Percentiles rank a stretch among this genome's conserved stretches.
phyloP scores from a whole-genome alignment of 2,888 invertebrate genomes.

The Nomada fucata region DNA sequence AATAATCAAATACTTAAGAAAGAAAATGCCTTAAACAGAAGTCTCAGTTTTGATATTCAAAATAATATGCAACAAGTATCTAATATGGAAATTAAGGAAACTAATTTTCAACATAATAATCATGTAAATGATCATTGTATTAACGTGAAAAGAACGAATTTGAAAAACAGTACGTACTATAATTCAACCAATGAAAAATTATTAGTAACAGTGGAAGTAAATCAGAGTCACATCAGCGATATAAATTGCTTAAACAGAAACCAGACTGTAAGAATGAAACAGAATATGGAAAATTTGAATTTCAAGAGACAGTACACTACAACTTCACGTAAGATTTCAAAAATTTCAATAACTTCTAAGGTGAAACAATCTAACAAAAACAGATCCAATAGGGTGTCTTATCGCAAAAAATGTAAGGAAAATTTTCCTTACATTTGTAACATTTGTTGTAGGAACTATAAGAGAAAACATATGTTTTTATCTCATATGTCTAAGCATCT shows the following conservation, averaged over 20 bases:
- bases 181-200: slow-evolving; percentile 1
- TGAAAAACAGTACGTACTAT: neutral
- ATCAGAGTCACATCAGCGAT: neutral
- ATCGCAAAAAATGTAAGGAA: neutral
- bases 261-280: neutral
- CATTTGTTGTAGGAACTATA: slow-evolving; percentile 17
- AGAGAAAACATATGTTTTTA: neutral
- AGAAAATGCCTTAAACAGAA: neutral
- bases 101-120: neutral
- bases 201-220: neutral
- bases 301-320: neutral
- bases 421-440: neutral
- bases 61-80: neutral
- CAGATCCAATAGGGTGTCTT: neutral
- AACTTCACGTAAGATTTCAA: neutral
- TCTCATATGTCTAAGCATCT: slow-evolving; percentile 17
- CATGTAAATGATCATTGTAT: neutral
- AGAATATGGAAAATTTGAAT: neutral
- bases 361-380: neutral
- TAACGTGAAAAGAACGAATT: slow-evolving; percentile 13
- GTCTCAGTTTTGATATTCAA: neutral
- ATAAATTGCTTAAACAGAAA: neutral
- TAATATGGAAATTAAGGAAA: neutral
- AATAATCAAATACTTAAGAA: neutral
- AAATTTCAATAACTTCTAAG: neutral